Evolutionary conservation across 2,113 vertebrate genomes (phyloP), one percentile per base, ranked within the genome.

Genomic region (Tragelaphus scriptus): DNA sequence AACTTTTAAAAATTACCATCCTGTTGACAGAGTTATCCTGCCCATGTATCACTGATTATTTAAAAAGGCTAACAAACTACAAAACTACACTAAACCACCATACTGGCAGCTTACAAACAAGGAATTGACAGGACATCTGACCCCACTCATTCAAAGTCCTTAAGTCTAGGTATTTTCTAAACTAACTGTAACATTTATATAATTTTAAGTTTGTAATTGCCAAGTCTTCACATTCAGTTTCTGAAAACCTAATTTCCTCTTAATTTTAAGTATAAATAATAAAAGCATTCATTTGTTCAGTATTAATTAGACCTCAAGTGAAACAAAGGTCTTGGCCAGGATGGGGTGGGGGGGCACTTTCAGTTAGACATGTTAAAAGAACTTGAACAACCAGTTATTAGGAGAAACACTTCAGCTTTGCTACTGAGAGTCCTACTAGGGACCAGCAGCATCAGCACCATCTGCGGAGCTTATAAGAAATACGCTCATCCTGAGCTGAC

Each of bases 171-270:
- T 13, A 59, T 65, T 68, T 94, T 90, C 63, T 58, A 58, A 90
- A 92, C 56, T 40, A 88, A 91, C n/a, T 32, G 32, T 77, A 90
- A 68, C 17, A 61, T 77, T 2, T 77, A 61, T 40, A 32, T 6
- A 79, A 80, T 44, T 84, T 85, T 82, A 77, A 88, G 10, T 55
- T 56, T 79, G 68, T 77, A 90, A 61, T 71, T 16, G 56, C 11
- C 26, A 25, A 80, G 15, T 79, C 55, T 93, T 92, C 82, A 59
- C 6, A 68, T 47, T 87, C 55, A 88, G 44, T 30, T 65, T 77
- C 55, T 91, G 26, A 65, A 96, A 91, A 94, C 25, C 56, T 68
- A 68, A 94, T 59, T 61, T 94, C 36, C 44, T 92, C 93, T 85
- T 85, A 61, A 25, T 23, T 2, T 1, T 81, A 59, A 86, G 81